Percentiles rank a stretch among this genome's conserved stretches.
Evolutionary conservation across 1,140 invertebrate genomes (phyloP).

Genomic region (Aphis gossypii): DNA sequence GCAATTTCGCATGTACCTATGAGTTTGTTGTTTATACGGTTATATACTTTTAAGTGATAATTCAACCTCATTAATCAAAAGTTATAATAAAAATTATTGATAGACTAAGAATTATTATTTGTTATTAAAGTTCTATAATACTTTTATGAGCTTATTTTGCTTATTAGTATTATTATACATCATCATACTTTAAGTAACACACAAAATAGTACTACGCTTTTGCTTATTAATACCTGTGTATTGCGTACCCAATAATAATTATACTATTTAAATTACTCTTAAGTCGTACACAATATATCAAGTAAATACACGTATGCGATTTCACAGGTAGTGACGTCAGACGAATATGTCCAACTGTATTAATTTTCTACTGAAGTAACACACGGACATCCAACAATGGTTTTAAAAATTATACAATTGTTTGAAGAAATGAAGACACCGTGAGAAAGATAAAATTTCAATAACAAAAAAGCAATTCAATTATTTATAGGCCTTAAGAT

Average conservation of each 20-base stretch:
- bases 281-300: background rate
- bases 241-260: background rate
- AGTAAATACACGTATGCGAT: background rate
- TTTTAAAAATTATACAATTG: too few relatives aligned
- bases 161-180: background rate
- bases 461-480: too few relatives aligned
- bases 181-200: background rate
- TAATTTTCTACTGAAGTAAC: background rate
- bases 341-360: background rate
- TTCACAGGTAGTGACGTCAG: background rate
- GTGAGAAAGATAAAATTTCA: too few relatives aligned
- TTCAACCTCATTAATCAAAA: background rate
- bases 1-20: background rate
- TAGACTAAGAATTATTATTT: background rate
- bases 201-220: background rate
- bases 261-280: background rate
- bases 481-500: too few relatives aligned
- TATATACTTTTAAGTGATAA: background rate
- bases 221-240: background rate
- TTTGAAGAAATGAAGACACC: too few relatives aligned
- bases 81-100: background rate
- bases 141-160: background rate
- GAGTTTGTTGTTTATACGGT: background rate
- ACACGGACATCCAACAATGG: too few relatives aligned
- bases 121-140: background rate